Conservation (phyloP, 1,140 invertebrate genomes). For the Cyclina sinensis region DNA sequence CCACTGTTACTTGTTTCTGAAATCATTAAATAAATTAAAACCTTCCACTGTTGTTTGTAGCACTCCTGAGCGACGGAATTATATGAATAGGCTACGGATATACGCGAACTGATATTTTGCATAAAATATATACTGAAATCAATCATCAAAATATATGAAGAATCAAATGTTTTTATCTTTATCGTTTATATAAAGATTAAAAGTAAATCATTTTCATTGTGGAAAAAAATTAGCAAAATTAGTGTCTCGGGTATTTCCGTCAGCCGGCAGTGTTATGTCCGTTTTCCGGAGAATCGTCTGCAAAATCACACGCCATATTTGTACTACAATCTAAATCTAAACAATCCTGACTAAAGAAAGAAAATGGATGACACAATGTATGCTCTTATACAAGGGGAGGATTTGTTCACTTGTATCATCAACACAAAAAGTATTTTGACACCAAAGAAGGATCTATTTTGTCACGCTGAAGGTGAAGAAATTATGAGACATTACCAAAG, state of each 20-base stretch:
- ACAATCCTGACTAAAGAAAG: slow-evolving; percentile 28
- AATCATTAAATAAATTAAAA: too few relatives aligned
- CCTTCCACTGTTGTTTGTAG: too few relatives aligned
- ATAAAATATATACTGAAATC: slow-evolving; percentile 31
- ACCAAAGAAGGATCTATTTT: slow-evolving; percentile 25
- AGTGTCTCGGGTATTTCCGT: slow-evolving; percentile 21
- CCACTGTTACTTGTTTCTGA: too few relatives aligned
- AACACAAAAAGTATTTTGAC: slow-evolving; percentile 26
- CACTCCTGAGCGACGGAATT: slow-evolving; percentile 18
- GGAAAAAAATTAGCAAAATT: slow-evolving; percentile 32
- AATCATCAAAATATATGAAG: slow-evolving; percentile 28
- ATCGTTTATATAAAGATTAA: slow-evolving; percentile 18
- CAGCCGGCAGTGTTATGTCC: slow-evolving; percentile 25
- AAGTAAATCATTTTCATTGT: slow-evolving; percentile 20
- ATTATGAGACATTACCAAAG: slow-evolving; percentile 31
- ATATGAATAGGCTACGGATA: slow-evolving; percentile 28
- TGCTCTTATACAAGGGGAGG: slow-evolving; percentile 21
- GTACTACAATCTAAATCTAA: slow-evolving; percentile 24
- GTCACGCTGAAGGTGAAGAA: slow-evolving; percentile 27
- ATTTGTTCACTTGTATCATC: slow-evolving; percentile 29
- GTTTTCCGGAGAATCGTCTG: slow-evolving; percentile 9
- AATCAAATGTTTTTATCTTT: slow-evolving; percentile 30
- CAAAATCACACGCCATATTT: slow-evolving; percentile 33
- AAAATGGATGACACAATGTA: slow-evolving; percentile 29
- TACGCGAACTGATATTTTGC: slow-evolving; percentile 27